Evolutionary conservation across 37 sponge, comb jelly and placozoan genomes (phyloP), one percentile per base, ranked within the genome.

Genomic region (Cliona cf. orientalis): DNA sequence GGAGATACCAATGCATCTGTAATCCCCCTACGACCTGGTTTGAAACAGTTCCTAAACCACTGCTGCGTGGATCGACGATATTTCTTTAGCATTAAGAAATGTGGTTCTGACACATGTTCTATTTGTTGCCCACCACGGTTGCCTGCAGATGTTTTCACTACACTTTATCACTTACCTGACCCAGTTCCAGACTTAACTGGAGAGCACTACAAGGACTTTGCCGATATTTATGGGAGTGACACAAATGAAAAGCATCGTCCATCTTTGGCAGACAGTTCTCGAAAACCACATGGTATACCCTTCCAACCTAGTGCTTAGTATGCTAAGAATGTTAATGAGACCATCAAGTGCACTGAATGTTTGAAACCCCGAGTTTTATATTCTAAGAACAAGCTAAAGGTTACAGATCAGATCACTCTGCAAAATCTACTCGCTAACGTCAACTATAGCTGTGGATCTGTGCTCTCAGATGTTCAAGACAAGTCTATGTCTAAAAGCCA

Each of bases 301-400:
- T 84, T 84, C 40, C 29, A 42, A 41, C 84, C 84, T 36, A 45
- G 38, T 74, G 75, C 46, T 17, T 76, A 84, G 44, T 84, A 26
- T 63, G 84, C 84, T 36, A 59, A 75, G 46, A 74, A 74, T 84
- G 84, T 84, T 5, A 38, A 11, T 43, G 36, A 12, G 36, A 21
- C 46, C 2, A 22, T 63, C 7, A 9, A 72, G 19, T 72, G 73
- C 46, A 42, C 73, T 45, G 53, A 72, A 43, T 72, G 73, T 44
- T 3, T 6, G 21, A 72, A 72, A 44, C 73, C 46, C 6, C 32
- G 78, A 17, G 78, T 77, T 14, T 44, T 77, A 22, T 77, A 77
- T 58, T 61, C 66, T 28, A 1, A 44, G 9, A 26, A 56, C 22
- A 77, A 77, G 53, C 78, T 77, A 14, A 44, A 62, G 43, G 21